A percentile compares a stretch with the other conserved stretches of the same genome.
Conservation (phyloP, 2,113 vertebrate genomes). For the Galbula dea region DNA sequence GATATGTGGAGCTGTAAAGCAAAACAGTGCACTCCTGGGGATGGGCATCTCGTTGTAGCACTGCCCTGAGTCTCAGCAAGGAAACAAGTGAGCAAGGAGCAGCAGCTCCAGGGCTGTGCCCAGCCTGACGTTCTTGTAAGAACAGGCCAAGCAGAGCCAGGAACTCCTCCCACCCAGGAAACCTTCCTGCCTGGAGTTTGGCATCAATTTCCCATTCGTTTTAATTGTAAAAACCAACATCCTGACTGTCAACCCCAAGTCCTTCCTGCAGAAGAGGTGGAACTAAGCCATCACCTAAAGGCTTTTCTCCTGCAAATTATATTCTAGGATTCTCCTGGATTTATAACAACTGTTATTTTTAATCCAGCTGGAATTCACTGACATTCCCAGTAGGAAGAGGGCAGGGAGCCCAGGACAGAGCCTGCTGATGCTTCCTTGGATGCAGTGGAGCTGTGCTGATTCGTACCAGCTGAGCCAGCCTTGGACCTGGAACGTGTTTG, state of each 20-base stretch:
- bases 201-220: neutral
- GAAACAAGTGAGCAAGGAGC: neutral
- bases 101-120: neutral
- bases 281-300: neutral
- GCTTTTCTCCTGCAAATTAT: neutral
- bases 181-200: neutral
- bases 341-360: rapidly evolving
- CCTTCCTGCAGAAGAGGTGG: neutral
- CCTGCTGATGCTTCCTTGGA: neutral
- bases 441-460: neutral
- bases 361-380: neutral
- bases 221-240: neutral
- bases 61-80: neutral
- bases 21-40: neutral
- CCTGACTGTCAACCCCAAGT: neutral
- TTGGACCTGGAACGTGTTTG: slow-evolving; percentile 14
- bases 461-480: neutral
- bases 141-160: neutral
- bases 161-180: neutral
- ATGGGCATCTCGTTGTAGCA: neutral
- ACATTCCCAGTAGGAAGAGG: neutral
- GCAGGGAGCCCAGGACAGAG: slow-evolving; percentile 1
- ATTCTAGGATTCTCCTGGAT: neutral
- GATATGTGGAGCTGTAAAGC: rapidly evolving
- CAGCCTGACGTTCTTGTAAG: neutral